Conservation (phyloP, 2,888 invertebrate species). For the Volucella zonaria region DNA sequence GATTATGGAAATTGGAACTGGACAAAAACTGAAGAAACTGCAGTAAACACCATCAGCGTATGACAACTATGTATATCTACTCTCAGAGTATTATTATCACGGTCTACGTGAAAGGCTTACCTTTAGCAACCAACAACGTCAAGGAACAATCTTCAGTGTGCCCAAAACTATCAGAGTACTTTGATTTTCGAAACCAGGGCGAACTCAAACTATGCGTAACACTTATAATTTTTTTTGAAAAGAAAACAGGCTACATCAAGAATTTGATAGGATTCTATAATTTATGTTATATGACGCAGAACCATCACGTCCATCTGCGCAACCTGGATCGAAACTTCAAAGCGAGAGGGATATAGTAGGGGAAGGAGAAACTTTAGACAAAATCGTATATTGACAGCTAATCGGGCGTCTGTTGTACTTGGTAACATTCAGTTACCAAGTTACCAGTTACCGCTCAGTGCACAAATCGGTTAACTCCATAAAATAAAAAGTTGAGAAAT, state of each 20-base stretch:
- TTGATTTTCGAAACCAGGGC: background rate
- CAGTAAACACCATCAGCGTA: no score
- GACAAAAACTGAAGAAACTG: no score
- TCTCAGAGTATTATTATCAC: no score
- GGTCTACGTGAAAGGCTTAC: no score
- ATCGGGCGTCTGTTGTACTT: background rate
- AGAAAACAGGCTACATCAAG: slow-evolving; percentile 33
- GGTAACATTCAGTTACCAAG: no score
- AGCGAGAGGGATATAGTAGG: slow-evolving; percentile 9
- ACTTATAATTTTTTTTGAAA: background rate
- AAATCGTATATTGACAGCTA: background rate
- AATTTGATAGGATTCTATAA: slow-evolving; percentile 21
- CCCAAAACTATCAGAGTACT: background rate
- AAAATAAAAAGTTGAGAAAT: no score
- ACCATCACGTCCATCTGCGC: slow-evolving; percentile 12
- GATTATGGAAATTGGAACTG: no score
- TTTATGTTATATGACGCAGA: background rate
- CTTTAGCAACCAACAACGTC: no score
- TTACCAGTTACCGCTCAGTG: no score
- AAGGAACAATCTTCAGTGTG: no score
- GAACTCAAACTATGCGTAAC: background rate
- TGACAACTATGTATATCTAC: no score
- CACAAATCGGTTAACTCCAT: no score
- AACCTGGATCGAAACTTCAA: slow-evolving; percentile 29
- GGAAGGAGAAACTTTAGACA: slow-evolving; percentile 4